phyloP scores from a whole-genome alignment of 2,888 invertebrate species.

The Sialis lutaria region DNA sequence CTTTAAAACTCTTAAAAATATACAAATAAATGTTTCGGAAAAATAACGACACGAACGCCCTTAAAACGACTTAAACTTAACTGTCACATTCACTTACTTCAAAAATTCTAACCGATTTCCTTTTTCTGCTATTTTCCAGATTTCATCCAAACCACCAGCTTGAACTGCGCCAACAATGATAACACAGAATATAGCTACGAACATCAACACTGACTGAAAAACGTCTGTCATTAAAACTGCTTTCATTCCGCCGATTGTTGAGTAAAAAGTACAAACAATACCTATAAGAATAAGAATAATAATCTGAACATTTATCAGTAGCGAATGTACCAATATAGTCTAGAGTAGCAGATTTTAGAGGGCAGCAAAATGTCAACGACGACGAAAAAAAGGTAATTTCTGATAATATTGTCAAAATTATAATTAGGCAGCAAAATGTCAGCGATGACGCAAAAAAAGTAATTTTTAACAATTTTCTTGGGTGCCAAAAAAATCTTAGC shows the following conservation, averaged over 20 bases:
- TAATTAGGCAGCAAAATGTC: too few species aligned
- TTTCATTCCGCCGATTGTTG: constrained; percentile 79
- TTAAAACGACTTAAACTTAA: neutral
- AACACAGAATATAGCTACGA: constrained; percentile 60
- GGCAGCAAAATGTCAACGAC: neutral
- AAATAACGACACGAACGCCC: neutral
- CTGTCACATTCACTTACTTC: constrained; percentile 30
- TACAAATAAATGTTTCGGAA: neutral
- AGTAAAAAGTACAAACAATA: constrained; percentile 70
- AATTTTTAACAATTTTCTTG: too few species aligned
- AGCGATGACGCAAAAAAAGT: too few species aligned
- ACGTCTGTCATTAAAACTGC: constrained; percentile 79
- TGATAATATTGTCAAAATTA: constrained; percentile 9
- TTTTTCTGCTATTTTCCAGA: constrained; percentile 51
- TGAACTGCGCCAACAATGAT: constrained; percentile 54
- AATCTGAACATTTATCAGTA: neutral
- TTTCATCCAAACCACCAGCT: constrained; percentile 47
- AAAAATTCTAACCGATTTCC: constrained; percentile 53
- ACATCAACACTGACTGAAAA: constrained; percentile 73
- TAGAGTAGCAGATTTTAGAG: neutral
- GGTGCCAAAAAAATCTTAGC: too few species aligned
- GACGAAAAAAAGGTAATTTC: too few species aligned
- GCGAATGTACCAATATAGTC: neutral
- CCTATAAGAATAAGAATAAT: constrained; percentile 21
- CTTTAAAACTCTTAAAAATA: neutral